These are phyloP conservation scores for Channa striata DNA, from an alignment of 2,797 vertebrate genomes.

Conservation along the genomic window DNA sequence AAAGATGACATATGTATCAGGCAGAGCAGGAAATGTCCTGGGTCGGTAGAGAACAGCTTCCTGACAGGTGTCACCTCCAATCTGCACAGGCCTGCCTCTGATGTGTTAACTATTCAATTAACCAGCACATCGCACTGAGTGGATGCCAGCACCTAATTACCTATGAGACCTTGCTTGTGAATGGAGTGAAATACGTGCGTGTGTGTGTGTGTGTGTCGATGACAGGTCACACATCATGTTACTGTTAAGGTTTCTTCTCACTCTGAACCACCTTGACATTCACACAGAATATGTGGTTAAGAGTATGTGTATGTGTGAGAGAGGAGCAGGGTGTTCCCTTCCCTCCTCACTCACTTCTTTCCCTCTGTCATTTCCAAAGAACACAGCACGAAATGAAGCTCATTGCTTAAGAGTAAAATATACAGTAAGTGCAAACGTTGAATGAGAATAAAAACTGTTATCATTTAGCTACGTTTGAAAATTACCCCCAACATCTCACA, in stretches of 20 bases:
- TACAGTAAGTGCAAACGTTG: slow-evolving; percentile 48
- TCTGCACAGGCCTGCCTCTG: slow-evolving; percentile 69
- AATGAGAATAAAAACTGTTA: slow-evolving; percentile 69
- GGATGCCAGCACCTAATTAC: slow-evolving; percentile 80
- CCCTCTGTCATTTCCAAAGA: slow-evolving; percentile 18
- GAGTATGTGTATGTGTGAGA: slow-evolving; percentile 18
- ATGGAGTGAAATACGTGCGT: slow-evolving; percentile 63
- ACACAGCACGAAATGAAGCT: slow-evolving; percentile 30
- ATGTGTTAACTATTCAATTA: slow-evolving; percentile 85
- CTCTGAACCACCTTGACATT: slow-evolving; percentile 65
- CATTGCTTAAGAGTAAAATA: slow-evolving; percentile 62
- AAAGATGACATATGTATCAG: slow-evolving; percentile 75
- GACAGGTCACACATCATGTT: slow-evolving; percentile 80
- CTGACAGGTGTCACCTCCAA: slow-evolving; percentile 84
- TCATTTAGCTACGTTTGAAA: slow-evolving; percentile 69
- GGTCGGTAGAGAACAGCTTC: slow-evolving; percentile 61
- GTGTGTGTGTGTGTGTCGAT: slow-evolving; percentile 56
- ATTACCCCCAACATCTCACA: slow-evolving; percentile 67
- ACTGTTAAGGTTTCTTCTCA: slow-evolving; percentile 65
- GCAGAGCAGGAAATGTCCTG: slow-evolving; percentile 72
- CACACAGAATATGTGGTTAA: slow-evolving; percentile 48
- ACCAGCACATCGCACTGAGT: slow-evolving; percentile 64
- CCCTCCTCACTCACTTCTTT: slow-evolving; percentile 33
- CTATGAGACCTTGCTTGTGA: slow-evolving; percentile 72
- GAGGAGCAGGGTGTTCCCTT: slow-evolving; percentile 19